A percentile compares a stretch with the other conserved stretches of the same genome.
Conservation (phyloP, 2,888 invertebrate genomes). For the Cyrtodaria siliqua region DNA sequence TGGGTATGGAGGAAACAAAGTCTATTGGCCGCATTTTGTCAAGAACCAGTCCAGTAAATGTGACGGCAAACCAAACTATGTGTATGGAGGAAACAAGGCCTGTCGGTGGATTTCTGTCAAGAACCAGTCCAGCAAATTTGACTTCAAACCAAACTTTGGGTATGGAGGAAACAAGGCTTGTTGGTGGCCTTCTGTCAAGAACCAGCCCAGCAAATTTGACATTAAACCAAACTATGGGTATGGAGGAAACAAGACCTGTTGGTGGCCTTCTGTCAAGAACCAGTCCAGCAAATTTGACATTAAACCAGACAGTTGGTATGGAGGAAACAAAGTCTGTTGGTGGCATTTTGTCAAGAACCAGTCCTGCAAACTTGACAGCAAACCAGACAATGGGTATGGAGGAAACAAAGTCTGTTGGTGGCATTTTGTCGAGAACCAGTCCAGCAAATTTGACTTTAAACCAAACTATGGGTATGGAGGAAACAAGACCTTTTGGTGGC, state of each 20-base stretch:
- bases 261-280: constrained; percentile 18
- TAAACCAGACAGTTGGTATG: constrained; percentile 3
- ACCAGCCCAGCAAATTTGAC: not conserved
- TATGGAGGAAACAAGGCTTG: constrained; percentile 24
- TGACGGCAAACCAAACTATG: no score
- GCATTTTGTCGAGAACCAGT: not conserved
- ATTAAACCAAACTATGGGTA: not conserved
- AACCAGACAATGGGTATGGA: not conserved
- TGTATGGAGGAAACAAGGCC: not conserved
- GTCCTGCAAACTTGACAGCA: not conserved
- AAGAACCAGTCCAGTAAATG: not conserved
- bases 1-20: constrained; percentile 16
- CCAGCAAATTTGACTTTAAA: not conserved
- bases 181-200: constrained; percentile 4
- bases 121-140: not conserved
- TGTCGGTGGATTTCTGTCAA: not conserved
- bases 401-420: not conserved
- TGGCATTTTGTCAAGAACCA: constrained; percentile 4
- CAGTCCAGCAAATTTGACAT: not conserved
- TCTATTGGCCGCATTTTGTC: not conserved
- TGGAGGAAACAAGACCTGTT: constrained; percentile 5
- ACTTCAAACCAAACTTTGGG: not conserved
- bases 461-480: not conserved
- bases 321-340: constrained; percentile 22
- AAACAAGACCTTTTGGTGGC: constrained; percentile 5